Percentiles rank a stretch among this genome's conserved stretches.
Conservation (phyloP, 2,888 invertebrate genomes). For the Tinea pellionella region DNA sequence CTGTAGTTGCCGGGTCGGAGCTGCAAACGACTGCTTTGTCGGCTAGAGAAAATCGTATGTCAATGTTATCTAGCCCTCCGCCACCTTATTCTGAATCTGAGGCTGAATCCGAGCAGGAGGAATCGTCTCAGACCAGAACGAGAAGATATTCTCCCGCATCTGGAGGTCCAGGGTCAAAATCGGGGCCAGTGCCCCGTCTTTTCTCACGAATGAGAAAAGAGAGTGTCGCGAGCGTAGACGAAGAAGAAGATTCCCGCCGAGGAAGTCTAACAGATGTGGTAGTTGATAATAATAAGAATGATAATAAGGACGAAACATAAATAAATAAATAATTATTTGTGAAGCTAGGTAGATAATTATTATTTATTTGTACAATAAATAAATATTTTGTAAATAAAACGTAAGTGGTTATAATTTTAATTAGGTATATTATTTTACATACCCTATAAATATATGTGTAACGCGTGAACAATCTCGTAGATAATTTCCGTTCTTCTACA, state of each 20-base stretch:
- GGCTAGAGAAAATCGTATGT: slow-evolving; percentile 55
- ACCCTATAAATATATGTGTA: too few species aligned
- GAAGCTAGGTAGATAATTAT: neutral
- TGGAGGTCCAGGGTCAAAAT: slow-evolving; percentile 33
- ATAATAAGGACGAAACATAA: slow-evolving; percentile 60
- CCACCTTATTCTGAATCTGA: slow-evolving; percentile 52
- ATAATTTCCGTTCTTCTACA: too few species aligned
- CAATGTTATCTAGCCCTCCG: slow-evolving; percentile 46
- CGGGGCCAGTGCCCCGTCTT: slow-evolving; percentile 54
- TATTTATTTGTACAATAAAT: slow-evolving; percentile 11
- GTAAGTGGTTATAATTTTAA: too few species aligned
- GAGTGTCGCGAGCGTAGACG: slow-evolving; percentile 30
- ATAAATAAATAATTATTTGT: slow-evolving; percentile 15
- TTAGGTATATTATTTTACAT: neutral
- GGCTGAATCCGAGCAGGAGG: slow-evolving; percentile 27
- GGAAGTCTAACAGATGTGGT: slow-evolving; percentile 61
- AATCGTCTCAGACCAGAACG: slow-evolving; percentile 35
- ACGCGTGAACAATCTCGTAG: too few species aligned
- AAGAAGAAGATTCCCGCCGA: slow-evolving; percentile 46
- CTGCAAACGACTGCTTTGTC: slow-evolving; percentile 53
- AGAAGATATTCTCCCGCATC: slow-evolving; percentile 59
- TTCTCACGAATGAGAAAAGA: slow-evolving; percentile 55
- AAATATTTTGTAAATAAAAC: neutral
- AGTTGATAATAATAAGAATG: slow-evolving; percentile 60
- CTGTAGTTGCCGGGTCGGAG: slow-evolving; percentile 57